Base-by-base conservation (phyloP, 2,797 vertebrate species). In the Argyrosomus regius region DNA sequence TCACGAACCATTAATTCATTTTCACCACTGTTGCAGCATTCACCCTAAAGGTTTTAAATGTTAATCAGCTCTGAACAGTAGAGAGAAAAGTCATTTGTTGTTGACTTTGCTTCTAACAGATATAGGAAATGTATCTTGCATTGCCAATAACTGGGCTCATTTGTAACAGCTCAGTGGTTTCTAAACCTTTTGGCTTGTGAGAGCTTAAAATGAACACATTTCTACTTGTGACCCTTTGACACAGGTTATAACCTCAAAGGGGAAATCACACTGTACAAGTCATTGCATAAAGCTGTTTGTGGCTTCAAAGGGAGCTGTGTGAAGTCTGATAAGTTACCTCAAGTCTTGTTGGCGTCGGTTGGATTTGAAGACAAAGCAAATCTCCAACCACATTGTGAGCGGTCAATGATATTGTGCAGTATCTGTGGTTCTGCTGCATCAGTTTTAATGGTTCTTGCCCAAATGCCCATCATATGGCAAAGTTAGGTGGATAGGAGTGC, bases 1-100 rank as follows among this genome's bases (percentile, higher is more conserved):
- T 48, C 7, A 60, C 17, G 63, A 72, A 48, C 16, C 46, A 77
- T 68, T 58, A 22, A 63, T 35, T 52, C 0, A 17, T 61, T 49
- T 50, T 61, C 6, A 18, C 10, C 13, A 43, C 41, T 20, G 43
- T 62, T 49, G 22, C 24, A 45, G 28, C 6, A 56, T 17, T 6
- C 9, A 50, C 41, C 56, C 22, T 41, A 8, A 52, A 43, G 2
- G 52, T 17, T 71, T 76, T 22, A 12, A 46, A 26, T 0, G n/a
- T 54, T 10, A 31, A 28, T 53, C 9, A 18, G 54, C 14, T 6
- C 1, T 22, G 26, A 45, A 22, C 3, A 17, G 3, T 4, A 28
- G 22, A 20, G 35, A 45, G 12, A 61, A 6, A 6, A 24, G 59
- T 24, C 6, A 26, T 75, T 57, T 3, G 0, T 43, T n/a, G 11